Evolutionary conservation across 2,797 vertebrate genomes (phyloP).

Genomic region (Diglossa cyanea): DNA sequence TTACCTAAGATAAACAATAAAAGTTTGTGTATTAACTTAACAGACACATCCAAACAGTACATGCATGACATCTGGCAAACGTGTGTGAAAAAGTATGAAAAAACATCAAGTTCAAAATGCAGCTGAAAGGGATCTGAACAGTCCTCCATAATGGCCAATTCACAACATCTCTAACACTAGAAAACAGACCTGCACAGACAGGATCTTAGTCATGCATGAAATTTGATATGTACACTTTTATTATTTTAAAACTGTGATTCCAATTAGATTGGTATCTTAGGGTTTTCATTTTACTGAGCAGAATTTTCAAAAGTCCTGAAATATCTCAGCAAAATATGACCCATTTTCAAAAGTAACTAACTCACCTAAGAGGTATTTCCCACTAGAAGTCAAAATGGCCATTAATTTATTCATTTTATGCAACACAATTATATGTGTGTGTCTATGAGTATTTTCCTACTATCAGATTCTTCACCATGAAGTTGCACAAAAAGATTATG

Average conservation of each 20-base stretch:
- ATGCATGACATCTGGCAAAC: background rate
- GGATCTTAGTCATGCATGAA: background rate
- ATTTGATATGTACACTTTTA: background rate
- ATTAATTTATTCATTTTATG: background rate
- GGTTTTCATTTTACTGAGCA: background rate
- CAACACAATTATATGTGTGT: accelerated
- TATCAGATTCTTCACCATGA: background rate
- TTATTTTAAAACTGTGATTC: background rate
- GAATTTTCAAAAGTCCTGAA: background rate
- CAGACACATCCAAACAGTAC: background rate
- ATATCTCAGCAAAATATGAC: background rate
- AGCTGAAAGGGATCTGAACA: background rate
- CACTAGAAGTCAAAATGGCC: background rate
- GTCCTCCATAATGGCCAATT: background rate
- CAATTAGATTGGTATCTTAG: background rate
- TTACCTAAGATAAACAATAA: background rate
- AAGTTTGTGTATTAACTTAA: background rate
- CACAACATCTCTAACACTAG: background rate
- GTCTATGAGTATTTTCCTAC: background rate
- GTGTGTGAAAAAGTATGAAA: background rate
- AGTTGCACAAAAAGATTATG: background rate
- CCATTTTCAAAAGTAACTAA: background rate
- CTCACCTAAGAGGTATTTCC: background rate
- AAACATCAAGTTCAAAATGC: background rate
- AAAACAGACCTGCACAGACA: background rate